Base-by-base conservation (phyloP, 2,113 vertebrate genomes). In the Lichenostomus cassidix region DNA sequence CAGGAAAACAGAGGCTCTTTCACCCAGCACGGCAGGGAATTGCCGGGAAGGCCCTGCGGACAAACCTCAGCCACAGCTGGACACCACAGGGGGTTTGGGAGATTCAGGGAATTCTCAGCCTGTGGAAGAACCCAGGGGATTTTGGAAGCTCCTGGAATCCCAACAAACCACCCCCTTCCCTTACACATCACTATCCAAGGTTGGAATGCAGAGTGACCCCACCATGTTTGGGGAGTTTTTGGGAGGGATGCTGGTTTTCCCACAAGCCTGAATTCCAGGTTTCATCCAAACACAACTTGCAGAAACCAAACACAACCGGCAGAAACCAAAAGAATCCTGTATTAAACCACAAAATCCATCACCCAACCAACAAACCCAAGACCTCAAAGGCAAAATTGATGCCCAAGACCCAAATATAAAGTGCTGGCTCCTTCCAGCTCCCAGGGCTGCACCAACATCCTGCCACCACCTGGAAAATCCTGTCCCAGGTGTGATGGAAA, bases 181-280 rank as follows among this genome's bases (percentile, higher is more conserved):
- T 5, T 12, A 25, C 35, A 16, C 12, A 1, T 37, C 24, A 4
- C 35, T 5, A 8, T 12, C 11, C 0, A 0, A 55, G 50, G 35
- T 5, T 1, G 12, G 41, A 33, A 37, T 4, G 41, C 10, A 5
- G 71, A 44, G 22, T 1, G 5, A 19, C 29, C 35, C 33, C 79
- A 9, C 3, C 0, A 0, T 9, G 2, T 37, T 27, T 13, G 23
- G 29, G 74, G 42, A 15, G 23, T 6, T 55, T 6, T 13, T 37
- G 39, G 39, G 39, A 10, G 31, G 3, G 31, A 12, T 12, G 7
- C 0, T 7, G 6, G 22, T 15, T 65, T 46, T 56, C 39, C 78
- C 52, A 37, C 5, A 6, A 31, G 25, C 18, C 83, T 2, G 3
- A 37, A 76, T 5, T 47, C 68, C 63, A 6, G 13, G 12, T n/a